These are phyloP conservation scores for Rhombomys opimus DNA, from an alignment of 2,113 vertebrate species.

Conservation along the genomic window DNA sequence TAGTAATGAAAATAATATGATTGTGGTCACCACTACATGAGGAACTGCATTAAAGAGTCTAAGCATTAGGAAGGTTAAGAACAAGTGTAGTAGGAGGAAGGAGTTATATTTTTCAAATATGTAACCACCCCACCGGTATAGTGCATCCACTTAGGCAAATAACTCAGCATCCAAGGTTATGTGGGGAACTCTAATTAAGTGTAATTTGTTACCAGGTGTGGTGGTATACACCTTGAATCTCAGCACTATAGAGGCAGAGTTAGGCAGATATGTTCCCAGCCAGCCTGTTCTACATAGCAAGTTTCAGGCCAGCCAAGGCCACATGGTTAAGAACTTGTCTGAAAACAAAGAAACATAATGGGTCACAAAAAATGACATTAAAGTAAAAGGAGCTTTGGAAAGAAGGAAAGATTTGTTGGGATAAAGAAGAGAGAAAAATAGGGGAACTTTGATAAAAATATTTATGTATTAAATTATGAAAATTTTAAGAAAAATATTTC, in stretches of 20 bases:
- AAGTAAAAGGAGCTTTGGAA: neutral
- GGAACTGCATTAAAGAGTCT: neutral
- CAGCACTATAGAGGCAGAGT: neutral
- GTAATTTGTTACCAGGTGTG: neutral
- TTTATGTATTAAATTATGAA: neutral
- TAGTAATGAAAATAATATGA: neutral
- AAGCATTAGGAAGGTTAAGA: neutral
- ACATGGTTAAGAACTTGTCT: neutral
- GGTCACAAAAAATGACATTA: neutral
- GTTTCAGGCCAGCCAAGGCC: neutral
- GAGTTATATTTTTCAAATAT: neutral
- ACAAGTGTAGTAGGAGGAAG: neutral
- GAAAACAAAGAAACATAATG: neutral
- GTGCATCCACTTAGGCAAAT: no score
- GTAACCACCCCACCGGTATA: neutral
- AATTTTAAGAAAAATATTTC: neutral
- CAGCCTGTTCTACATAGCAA: neutral
- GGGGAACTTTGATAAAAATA: neutral
- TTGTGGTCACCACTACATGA: neutral
- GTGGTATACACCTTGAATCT: neutral
- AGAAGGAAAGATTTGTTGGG: neutral
- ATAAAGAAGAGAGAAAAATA: neutral
- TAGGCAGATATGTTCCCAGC: neutral
- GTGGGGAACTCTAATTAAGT: neutral
- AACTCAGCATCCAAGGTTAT: neutral